Evolutionary conservation across 2,888 invertebrate genomes (phyloP).

Genomic region (Yponomeuta cagnagella): DNA sequence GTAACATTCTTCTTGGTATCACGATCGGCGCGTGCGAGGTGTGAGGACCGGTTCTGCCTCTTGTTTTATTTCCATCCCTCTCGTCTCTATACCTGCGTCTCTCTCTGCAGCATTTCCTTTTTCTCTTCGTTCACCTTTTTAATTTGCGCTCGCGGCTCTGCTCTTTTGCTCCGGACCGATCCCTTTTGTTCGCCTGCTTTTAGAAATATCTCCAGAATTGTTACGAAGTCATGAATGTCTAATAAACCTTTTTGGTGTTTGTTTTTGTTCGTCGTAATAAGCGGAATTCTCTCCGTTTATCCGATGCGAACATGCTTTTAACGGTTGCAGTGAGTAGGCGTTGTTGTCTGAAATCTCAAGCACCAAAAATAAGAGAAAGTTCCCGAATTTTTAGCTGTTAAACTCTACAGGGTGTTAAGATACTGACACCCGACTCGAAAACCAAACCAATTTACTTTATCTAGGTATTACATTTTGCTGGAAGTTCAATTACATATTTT

Average conservation of each 20-base stretch:
- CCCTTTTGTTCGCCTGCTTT: not conserved
- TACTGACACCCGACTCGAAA: too few species aligned
- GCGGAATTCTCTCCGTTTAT: not conserved
- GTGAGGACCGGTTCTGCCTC: constrained; percentile 13
- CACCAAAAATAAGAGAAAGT: too few species aligned
- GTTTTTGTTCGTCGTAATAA: not conserved
- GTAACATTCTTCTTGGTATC: constrained; percentile 9
- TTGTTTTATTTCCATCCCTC: constrained; percentile 7
- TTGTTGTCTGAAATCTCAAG: too few species aligned
- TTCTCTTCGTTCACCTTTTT: not conserved
- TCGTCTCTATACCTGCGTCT: not conserved
- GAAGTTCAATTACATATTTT: too few species aligned
- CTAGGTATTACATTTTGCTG: too few species aligned
- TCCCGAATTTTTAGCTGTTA: too few species aligned
- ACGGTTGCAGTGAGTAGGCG: not conserved
- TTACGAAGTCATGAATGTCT: not conserved
- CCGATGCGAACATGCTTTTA: not conserved
- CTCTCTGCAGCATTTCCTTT: not conserved
- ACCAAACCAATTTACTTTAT: too few species aligned
- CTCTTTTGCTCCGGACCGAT: not conserved
- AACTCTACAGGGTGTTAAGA: too few species aligned
- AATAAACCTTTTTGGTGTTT: not conserved
- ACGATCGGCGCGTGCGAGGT: constrained; percentile 15
- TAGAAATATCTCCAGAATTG: not conserved
- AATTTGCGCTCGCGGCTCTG: constrained; percentile 9